Conservation (phyloP, 1,140 invertebrate genomes). For the Bombus superbus region DNA sequence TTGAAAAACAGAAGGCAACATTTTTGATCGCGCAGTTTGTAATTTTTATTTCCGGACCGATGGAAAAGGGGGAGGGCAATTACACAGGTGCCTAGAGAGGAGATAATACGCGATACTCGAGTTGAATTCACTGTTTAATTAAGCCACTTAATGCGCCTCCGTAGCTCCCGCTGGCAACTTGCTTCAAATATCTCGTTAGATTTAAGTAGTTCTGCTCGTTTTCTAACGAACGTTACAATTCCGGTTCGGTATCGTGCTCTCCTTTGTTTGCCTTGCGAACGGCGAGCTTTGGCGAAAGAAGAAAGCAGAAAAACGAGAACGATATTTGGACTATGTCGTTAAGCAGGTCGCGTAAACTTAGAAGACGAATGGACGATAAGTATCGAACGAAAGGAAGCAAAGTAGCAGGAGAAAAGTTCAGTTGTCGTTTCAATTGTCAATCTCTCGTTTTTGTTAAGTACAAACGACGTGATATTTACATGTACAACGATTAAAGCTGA, state of each 20-base stretch:
- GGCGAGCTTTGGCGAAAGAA: neutral
- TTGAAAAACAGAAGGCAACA: neutral
- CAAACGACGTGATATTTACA: too few species aligned
- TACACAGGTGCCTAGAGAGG: slow-evolving; percentile 1
- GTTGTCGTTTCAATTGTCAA: too few species aligned
- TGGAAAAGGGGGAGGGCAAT: neutral
- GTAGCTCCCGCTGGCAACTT: neutral
- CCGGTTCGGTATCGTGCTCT: neutral
- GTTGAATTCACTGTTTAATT: slow-evolving; percentile 30
- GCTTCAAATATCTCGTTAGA: slow-evolving; percentile 27
- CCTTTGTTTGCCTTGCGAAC: neutral
- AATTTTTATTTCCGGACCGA: neutral
- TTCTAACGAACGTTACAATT: slow-evolving; percentile 6
- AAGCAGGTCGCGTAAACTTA: too few species aligned
- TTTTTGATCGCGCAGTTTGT: neutral
- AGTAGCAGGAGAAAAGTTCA: neutral
- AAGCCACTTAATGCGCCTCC: slow-evolving; percentile 14
- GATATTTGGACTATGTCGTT: neutral
- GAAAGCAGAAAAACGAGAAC: neutral
- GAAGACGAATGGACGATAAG: too few species aligned
- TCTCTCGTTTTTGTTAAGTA: too few species aligned
- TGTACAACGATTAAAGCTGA: too few species aligned
- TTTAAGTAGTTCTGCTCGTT: slow-evolving; percentile 31
- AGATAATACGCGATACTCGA: slow-evolving; percentile 28
- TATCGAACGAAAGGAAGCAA: neutral